These are phyloP conservation scores for Anagrus nilaparvatae DNA, from an alignment of 1,140 invertebrate species.

Conservation along the genomic window DNA sequence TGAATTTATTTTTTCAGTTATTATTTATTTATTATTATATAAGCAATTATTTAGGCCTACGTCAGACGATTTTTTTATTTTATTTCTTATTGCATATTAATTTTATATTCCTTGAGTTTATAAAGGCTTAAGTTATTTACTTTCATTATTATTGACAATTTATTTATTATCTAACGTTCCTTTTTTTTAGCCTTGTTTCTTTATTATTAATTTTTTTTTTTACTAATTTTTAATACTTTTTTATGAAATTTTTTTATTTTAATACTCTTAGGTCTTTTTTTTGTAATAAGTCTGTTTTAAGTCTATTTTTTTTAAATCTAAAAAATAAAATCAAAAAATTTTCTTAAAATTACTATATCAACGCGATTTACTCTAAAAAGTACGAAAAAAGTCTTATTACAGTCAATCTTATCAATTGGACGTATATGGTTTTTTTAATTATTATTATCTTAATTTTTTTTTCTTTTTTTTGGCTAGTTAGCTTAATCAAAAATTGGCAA, in stretches of 20 bases:
- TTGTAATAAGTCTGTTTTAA: too few relatives aligned
- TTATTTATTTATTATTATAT: constrained; percentile 14
- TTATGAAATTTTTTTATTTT: too few relatives aligned
- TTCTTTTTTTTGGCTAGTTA: constrained; percentile 23
- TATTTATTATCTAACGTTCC: too few relatives aligned
- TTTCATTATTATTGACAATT: constrained; percentile 7
- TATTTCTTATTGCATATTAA: too few relatives aligned
- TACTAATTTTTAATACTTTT: too few relatives aligned
- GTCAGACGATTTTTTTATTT: constrained; percentile 13
- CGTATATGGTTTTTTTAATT: constrained; percentile 32
- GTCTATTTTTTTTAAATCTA: too few relatives aligned
- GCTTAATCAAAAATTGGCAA: constrained; percentile 25
- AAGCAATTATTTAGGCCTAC: constrained; percentile 11
- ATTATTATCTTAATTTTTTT: constrained; percentile 15
- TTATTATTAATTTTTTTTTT: too few relatives aligned
- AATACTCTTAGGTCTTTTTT: too few relatives aligned
- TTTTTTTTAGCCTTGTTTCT: constrained; percentile 2
- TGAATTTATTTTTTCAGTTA: constrained; percentile 12
- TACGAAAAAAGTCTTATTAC: constrained; percentile 26
- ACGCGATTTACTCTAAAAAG: too few relatives aligned
- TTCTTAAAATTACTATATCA: too few relatives aligned
- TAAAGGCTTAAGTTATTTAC: constrained; percentile 10
- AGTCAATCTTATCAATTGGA: too few relatives aligned
- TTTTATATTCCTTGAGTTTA: constrained; percentile 12
- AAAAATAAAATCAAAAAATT: too few relatives aligned